phyloP scores from a whole-genome alignment of 2,113 vertebrate genomes.

The Zosterops hypoxanthus region DNA sequence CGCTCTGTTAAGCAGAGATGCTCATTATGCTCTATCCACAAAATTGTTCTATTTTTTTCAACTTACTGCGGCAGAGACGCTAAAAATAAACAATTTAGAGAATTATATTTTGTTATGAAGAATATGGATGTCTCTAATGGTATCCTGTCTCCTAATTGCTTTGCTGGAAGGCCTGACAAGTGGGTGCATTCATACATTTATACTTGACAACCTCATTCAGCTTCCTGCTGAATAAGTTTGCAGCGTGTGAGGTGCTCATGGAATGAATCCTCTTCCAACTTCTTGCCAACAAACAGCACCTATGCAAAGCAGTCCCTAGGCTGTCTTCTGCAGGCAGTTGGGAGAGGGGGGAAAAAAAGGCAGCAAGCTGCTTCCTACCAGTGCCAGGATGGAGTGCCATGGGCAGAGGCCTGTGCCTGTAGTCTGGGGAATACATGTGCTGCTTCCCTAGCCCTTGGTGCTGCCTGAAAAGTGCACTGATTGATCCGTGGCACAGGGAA shows the following conservation, averaged over 20 bases:
- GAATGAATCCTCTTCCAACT: not conserved
- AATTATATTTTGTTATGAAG: not conserved
- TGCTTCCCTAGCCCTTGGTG: not conserved
- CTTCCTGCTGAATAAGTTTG: not conserved
- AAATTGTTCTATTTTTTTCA: not conserved
- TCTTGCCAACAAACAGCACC: not conserved
- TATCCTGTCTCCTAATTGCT: not conserved
- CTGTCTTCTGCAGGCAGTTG: not conserved
- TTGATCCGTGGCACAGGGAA: not conserved
- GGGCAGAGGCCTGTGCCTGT: not conserved
- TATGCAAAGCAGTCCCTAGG: not conserved
- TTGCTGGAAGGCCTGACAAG: not conserved
- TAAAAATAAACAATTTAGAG: not conserved
- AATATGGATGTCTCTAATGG: not conserved
- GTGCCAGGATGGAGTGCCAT: accelerated
- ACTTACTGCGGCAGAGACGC: not conserved
- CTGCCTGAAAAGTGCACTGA: not conserved
- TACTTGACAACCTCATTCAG: not conserved
- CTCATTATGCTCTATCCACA: not conserved
- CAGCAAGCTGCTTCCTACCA: accelerated
- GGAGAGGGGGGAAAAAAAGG: too few relatives aligned
- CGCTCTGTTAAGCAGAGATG: not conserved
- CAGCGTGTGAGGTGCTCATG: accelerated
- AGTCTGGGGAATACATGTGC: not conserved
- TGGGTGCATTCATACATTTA: not conserved